Evolutionary conservation across 2,888 invertebrate genomes (phyloP), one percentile per base, ranked within the genome.

Genomic region (Bruchidius siliquastri): DNA sequence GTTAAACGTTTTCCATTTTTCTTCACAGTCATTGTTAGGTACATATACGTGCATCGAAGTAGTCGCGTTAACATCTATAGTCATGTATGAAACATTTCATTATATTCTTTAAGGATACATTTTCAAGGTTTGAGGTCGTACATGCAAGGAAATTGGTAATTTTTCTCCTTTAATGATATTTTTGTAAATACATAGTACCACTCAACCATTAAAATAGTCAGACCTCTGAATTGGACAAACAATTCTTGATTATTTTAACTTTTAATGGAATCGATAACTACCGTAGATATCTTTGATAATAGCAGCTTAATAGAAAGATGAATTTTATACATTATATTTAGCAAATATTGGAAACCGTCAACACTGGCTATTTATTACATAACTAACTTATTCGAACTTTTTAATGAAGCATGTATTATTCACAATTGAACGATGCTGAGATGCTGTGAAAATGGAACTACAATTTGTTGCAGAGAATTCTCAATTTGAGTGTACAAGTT

Each of bases 61-160:
- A 49, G 13, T 49, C 49, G 49, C 49, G 13, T 49, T 8, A 49
- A 13, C 49, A 49, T 49, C 49, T 49, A 49, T 18, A 49, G 49
- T 30, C 49, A 49, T 49, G 49, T 75, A 75, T 77, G 72, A 76
- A 76, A 74, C 75, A 74, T 77, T 78, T 74, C 76, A 75, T 75
- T 75, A 75, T 49, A 18, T 75, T 74, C 75, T 75, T 75, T 32
- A 71, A 76, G 76, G 76, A 76, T 73, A 49, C 49, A 76, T 76
- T 73, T 74, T 74, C 76, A 76, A 76, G 76, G 76, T 73, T 75
- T 75, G 69, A 70, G 69, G 73, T 68, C 73, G 73, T 71, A 74
- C 76, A 76, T 76, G 76, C 67, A 76, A 76, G 76, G 76, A 76
- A 76, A 76, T 74, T 76, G 76, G 74, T 76, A 76, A 76, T 76